Conservation (phyloP, 37 sponge, comb jelly and placozoan genomes). For the Ephydatia muelleri region DNA sequence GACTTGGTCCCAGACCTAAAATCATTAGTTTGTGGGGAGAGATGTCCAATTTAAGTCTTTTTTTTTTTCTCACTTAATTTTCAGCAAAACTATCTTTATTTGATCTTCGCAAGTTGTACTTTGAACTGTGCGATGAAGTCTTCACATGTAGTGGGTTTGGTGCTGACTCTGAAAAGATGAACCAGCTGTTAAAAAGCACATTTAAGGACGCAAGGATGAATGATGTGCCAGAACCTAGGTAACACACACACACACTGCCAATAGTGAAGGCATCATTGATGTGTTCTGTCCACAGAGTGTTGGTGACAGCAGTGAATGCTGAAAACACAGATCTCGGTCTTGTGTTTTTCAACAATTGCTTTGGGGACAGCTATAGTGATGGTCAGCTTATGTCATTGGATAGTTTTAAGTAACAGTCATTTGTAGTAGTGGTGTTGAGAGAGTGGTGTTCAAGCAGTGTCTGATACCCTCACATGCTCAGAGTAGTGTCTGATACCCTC, state of each 20-base stretch:
- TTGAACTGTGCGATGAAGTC: slow-evolving; percentile 31
- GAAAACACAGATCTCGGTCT: neutral
- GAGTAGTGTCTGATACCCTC: no score
- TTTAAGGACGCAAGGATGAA: slow-evolving; percentile 12
- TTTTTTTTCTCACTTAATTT: neutral
- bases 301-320: slow-evolving; percentile 8
- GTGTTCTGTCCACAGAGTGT: neutral
- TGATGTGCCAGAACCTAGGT: neutral
- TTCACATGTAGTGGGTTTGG: neutral
- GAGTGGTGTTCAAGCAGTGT: no score
- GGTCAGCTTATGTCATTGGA: neutral
- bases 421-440: neutral
- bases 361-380: neutral
- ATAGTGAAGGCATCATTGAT: neutral
- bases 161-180: slow-evolving; percentile 17
- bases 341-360: slow-evolving; percentile 15
- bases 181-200: slow-evolving; percentile 16
- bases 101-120: slow-evolving; percentile 9
- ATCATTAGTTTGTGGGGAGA: no score
- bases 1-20: no score
- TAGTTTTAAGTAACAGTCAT: neutral
- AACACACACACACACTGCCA: neutral
- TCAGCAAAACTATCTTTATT: neutral
- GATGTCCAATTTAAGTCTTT: neutral
- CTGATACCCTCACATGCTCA: no score